A percentile compares a stretch with the other conserved stretches of the same genome.
Conservation (phyloP, 2,797 vertebrate species). For the Hipposideros larvatus region DNA sequence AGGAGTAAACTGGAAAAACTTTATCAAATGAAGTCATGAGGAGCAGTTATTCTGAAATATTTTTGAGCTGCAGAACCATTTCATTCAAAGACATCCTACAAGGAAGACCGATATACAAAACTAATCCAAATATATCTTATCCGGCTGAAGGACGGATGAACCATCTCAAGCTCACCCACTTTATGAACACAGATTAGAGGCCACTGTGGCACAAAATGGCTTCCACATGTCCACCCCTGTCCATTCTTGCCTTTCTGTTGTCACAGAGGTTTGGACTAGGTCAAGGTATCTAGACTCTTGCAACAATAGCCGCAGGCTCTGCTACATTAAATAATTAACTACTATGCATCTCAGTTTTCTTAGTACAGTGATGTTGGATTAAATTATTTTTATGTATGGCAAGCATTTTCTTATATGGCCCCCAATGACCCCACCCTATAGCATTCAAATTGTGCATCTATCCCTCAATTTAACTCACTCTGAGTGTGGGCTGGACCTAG, state of each 20-base stretch:
- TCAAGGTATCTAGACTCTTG: neutral
- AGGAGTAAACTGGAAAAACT: conserved; percentile 52
- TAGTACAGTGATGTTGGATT: neutral
- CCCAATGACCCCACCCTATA: neutral
- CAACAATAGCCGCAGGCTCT: neutral
- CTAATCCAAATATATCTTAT: neutral
- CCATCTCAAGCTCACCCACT: neutral
- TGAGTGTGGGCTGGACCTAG: neutral
- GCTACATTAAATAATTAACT: neutral
- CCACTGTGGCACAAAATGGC: neutral
- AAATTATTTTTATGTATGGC: neutral
- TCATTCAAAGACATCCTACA: conserved; percentile 20
- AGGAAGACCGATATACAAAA: conserved; percentile 48
- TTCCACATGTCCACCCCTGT: neutral
- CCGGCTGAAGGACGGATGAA: neutral
- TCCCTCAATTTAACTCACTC: neutral
- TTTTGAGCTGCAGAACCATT: conserved; percentile 20
- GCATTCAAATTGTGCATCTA: neutral
- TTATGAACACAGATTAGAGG: neutral
- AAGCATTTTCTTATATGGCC: neutral
- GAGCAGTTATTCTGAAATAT: conserved; percentile 38
- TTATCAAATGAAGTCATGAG: conserved; percentile 58
- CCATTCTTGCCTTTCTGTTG: neutral
- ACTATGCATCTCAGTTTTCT: conserved; percentile 20
- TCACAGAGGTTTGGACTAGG: neutral